Base-by-base conservation (phyloP, 2,888 invertebrate species). In the Formica aserva region DNA sequence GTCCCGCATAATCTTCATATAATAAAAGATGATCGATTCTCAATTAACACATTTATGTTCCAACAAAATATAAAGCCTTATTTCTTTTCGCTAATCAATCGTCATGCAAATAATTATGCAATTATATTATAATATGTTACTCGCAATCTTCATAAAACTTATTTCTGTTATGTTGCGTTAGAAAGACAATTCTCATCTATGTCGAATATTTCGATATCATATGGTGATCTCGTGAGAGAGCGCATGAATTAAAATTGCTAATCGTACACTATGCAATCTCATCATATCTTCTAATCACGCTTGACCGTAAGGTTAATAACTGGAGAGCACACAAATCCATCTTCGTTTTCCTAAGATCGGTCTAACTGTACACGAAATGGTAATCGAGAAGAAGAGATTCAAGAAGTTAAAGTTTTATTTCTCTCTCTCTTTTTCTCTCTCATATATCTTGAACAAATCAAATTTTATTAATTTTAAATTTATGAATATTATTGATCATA, bases 291-390 rank as follows among this genome's bases (percentile, higher is more conserved):
- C 76, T 66, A 76, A 85, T 83, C 52, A 38, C 66, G 38, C 69
- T 38, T 83, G 86, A 87, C 86, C 85, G 82, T 85, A 83, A 87
- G 85, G 87, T 90, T 90, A 90, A 90, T 90, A 87, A 89, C 88
- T 86, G 83, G 74, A 82, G 76, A 84, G 74, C 67, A 76, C 80
- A 85, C 75, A 84, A 78, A 81, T 78, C 69, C 67, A 80, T 75
- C 74, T 75, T 83, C 78, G 66, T 83, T 83, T 83, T 38, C 52
- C 65, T 62, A 62, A 63, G 80, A 83, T 63, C 67, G n/a, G 69
- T n/a, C 75, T 85, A 83, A 83, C 85, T 85, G 83, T 85, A 83
- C 83, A 69, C 22, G 38, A 32, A 69, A 65, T 81, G 67, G 74
- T 86, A 87, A 88, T 88, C 85, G 67, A 81, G 76, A 77, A 35